Evolutionary conservation across 2,888 invertebrate genomes (phyloP).

Genomic region (Urechis unicinctus): DNA sequence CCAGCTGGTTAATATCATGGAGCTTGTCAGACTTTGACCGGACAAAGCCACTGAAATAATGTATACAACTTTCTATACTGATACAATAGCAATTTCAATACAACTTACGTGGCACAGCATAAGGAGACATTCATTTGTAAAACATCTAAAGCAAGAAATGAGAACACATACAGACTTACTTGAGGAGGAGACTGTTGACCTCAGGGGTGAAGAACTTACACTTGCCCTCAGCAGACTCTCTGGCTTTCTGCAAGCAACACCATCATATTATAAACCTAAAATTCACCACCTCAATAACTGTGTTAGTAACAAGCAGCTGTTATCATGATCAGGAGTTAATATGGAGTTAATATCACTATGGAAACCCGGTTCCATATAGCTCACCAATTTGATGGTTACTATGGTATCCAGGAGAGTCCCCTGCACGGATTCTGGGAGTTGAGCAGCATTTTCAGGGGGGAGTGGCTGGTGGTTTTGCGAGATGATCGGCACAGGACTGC

Average conservation of each 20-base stretch:
- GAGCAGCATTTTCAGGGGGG: neutral
- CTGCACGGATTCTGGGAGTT: neutral
- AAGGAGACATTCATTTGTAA: neutral
- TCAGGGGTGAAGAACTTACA: slow-evolving; percentile 55
- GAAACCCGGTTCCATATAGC: neutral
- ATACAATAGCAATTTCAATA: too few species aligned
- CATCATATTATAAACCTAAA: neutral
- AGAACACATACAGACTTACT: slow-evolving; percentile 46
- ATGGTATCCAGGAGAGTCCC: neutral
- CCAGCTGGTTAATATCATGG: too few species aligned
- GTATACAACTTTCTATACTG: too few species aligned
- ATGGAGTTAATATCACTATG: too few species aligned
- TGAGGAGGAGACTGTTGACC: slow-evolving; percentile 55
- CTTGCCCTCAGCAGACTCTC: slow-evolving; percentile 45
- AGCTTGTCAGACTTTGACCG: too few species aligned
- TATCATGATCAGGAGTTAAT: too few species aligned
- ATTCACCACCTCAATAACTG: too few species aligned
- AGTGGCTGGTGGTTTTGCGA: neutral
- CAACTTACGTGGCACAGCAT: too few species aligned
- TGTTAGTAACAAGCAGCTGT: too few species aligned
- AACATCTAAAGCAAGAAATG: neutral
- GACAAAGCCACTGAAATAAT: too few species aligned
- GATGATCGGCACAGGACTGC: neutral
- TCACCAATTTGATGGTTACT: neutral
- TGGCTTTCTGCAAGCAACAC: neutral